Evolutionary conservation across 2,113 vertebrate genomes (phyloP), one percentile per base, ranked within the genome.

Genomic region (Thamnophis sirtalis): DNA sequence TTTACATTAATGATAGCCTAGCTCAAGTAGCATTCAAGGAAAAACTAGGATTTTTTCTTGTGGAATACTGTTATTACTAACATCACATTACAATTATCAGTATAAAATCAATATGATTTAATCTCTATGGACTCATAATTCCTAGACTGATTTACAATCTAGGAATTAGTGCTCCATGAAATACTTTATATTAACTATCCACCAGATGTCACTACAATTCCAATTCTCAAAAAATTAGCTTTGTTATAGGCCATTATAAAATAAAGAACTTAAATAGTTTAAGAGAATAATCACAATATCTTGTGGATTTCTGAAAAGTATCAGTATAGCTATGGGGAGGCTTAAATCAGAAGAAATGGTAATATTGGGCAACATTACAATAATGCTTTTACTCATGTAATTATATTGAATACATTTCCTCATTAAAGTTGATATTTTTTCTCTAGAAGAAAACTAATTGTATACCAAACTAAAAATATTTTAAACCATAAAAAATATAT

Each of bases 191-290:
- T 11, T 28, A 90, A 43, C 24, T 51, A 93, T 95, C 95, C 95
- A 96, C 89, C 92, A 96, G 96, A 94, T 95, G 95, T 96, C 96
- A 96, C 88, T 95, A 93, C 92, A 51, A 94, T 73, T 94, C 95
- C 90, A 96, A 89, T 84, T 86, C 51, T 88, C 8, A 49, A 58
- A 49, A 10, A 8, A 21, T 4, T 58, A 17, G 1, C 9, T 73
- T 50, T n/a, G 4, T 24, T 55, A 4, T 15, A 28, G 17, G 43
- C 63, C 63, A 58, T 0, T 10, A 92, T 56, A 58, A 9, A 22
- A 93, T 38, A 11, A 58, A 94, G 26, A 9, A n/a, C 28, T 3
- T 53, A 91, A 55, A 19, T 91, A 93, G 58, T 73, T 63, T 60
- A 26, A 0, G 9, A 90, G 19, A 56, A 53, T 86, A 91, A 33